Conservation (phyloP, 2,797 vertebrate genomes). For the Tiaroga cobitis region DNA sequence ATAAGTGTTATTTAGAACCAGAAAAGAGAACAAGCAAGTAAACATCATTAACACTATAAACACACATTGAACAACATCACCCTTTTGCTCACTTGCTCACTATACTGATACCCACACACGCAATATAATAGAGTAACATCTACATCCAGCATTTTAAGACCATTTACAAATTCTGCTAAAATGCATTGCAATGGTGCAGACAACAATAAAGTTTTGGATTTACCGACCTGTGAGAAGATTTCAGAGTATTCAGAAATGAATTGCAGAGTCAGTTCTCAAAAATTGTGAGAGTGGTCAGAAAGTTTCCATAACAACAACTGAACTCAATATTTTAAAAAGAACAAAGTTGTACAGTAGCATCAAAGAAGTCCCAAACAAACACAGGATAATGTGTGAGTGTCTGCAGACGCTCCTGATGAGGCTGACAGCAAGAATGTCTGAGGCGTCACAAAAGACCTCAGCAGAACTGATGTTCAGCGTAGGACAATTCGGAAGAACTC, state of each 20-base stretch:
- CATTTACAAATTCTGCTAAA: not conserved
- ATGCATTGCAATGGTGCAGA: not conserved
- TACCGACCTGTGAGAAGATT: not conserved
- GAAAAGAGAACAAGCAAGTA: not conserved
- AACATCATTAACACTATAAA: no score
- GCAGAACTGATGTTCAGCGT: constrained; percentile 9
- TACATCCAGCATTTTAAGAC: not conserved
- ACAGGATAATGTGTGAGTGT: constrained; percentile 36
- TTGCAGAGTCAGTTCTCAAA: constrained; percentile 3
- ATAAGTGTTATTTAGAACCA: constrained; percentile 3
- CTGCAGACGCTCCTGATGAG: constrained; percentile 38
- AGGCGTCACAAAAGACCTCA: constrained; percentile 52
- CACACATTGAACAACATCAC: not conserved
- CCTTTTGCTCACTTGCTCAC: not conserved
- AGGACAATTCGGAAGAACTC: constrained; percentile 21
- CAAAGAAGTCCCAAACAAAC: constrained; percentile 47
- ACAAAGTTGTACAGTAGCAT: constrained; percentile 28
- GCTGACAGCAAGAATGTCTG: constrained; percentile 22
- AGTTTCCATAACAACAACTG: constrained; percentile 24
- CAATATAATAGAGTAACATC: not conserved
- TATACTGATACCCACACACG: not conserved
- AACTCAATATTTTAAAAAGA: constrained; percentile 38
- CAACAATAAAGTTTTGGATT: not conserved
- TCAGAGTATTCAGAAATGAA: not conserved
- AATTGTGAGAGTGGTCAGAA: constrained; percentile 8